phyloP scores from a whole-genome alignment of 2,113 vertebrate genomes.

The Suncus etruscus region DNA sequence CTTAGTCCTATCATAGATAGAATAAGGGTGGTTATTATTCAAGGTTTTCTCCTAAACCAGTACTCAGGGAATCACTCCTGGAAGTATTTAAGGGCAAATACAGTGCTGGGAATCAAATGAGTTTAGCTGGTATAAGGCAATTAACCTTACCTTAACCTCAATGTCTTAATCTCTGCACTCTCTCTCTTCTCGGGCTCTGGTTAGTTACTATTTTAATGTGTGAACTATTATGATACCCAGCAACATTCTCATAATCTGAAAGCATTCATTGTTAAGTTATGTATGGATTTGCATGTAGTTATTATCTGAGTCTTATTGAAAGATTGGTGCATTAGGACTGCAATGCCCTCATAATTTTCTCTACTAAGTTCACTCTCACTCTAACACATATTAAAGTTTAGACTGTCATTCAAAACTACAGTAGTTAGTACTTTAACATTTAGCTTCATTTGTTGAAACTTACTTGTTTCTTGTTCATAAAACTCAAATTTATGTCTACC shows the following conservation, averaged over 20 bases:
- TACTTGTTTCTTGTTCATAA: conserved; percentile 64
- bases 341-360: neutral
- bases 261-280: neutral
- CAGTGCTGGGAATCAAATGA: too few species aligned
- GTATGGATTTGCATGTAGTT: neutral
- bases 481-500: conserved; percentile 65
- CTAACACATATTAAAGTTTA: conserved; percentile 28
- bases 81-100: too few species aligned
- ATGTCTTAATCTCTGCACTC: too few species aligned
- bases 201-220: neutral
- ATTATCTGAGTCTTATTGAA: neutral
- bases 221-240: neutral
- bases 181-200: too few species aligned
- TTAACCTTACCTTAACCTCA: too few species aligned
- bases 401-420: neutral
- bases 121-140: too few species aligned
- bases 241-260: neutral
- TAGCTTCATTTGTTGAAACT: conserved; percentile 64
- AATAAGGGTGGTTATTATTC: neutral
- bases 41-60: too few species aligned
- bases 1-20: neutral
- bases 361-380: neutral
- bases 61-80: too few species aligned
- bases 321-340: neutral
- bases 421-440: conserved; percentile 64